Percentiles rank a stretch among this genome's conserved stretches.
Conservation (phyloP, 1,140 invertebrate species). For the Ceratina australensis region DNA sequence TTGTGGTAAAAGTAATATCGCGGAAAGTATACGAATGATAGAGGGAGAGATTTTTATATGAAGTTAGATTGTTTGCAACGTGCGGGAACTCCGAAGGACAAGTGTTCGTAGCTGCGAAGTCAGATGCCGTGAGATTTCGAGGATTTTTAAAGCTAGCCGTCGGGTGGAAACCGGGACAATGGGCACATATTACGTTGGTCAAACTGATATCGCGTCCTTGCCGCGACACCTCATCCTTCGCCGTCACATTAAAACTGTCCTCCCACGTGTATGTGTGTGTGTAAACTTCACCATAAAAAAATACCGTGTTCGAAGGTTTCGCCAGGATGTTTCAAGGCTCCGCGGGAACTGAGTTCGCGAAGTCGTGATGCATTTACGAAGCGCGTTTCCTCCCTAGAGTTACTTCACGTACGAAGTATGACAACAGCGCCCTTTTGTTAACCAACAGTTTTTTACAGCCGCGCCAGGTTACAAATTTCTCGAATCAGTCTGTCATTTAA, state of each 20-base stretch:
- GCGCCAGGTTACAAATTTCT: no score
- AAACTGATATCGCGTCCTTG: constrained; percentile 2
- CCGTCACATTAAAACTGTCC: neutral
- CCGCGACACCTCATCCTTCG: neutral
- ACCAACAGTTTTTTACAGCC: no score
- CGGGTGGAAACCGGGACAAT: neutral
- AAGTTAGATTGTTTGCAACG: constrained; percentile 1
- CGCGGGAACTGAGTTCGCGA: neutral
- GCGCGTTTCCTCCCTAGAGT: neutral
- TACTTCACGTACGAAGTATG: neutral
- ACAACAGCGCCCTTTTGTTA: neutral
- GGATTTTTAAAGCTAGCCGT: neutral
- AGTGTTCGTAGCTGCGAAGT: neutral
- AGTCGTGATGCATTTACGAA: neutral
- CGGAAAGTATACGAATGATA: neutral
- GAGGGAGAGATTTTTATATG: neutral
- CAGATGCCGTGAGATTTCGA: neutral
- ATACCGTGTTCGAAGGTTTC: neutral
- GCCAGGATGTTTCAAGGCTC: neutral
- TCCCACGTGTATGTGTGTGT: neutral
- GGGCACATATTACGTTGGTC: neutral
- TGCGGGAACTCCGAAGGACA: neutral
- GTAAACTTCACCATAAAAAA: neutral
- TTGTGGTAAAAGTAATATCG: no score
- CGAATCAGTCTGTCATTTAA: no score